phyloP scores from a whole-genome alignment of 2,888 invertebrate genomes.

The Lymantria monacha region DNA sequence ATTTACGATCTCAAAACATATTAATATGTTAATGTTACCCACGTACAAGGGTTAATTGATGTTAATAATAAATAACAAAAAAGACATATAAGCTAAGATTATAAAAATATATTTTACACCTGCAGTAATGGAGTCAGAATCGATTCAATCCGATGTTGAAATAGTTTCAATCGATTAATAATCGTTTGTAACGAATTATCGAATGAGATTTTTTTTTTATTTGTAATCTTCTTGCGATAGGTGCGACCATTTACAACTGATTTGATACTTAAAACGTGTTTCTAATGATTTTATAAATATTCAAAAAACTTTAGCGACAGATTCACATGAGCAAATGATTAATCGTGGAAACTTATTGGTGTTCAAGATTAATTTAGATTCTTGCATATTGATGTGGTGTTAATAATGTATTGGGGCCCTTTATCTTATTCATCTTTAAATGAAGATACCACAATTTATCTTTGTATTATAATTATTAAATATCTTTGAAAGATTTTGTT shows the following conservation, averaged over 20 bases:
- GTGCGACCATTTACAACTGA: conserved; percentile 39
- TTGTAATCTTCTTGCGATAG: conserved; percentile 49
- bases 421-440: conserved; percentile 9
- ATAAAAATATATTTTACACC: conserved; percentile 55
- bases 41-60: conserved; percentile 67
- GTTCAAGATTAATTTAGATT: conserved; percentile 31
- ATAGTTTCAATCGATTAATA: conserved; percentile 45
- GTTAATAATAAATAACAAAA: conserved; percentile 64
- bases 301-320: conserved; percentile 4
- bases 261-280: conserved; percentile 33
- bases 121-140: conserved; percentile 50
- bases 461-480: not conserved
- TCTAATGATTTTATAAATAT: conserved; percentile 40
- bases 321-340: conserved; percentile 28
- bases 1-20: conserved; percentile 61
- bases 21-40: conserved; percentile 60
- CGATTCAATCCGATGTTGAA: conserved; percentile 52
- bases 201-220: conserved; percentile 50
- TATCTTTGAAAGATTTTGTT: not conserved
- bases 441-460: conserved; percentile 3
- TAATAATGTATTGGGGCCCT: conserved; percentile 9
- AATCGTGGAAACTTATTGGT: conserved; percentile 36
- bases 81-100: conserved; percentile 43
- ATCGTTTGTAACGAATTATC: conserved; percentile 42
- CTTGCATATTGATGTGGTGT: conserved; percentile 10